phyloP scores from a whole-genome alignment of 2,888 invertebrate genomes.

The Dioctria rufipes region DNA sequence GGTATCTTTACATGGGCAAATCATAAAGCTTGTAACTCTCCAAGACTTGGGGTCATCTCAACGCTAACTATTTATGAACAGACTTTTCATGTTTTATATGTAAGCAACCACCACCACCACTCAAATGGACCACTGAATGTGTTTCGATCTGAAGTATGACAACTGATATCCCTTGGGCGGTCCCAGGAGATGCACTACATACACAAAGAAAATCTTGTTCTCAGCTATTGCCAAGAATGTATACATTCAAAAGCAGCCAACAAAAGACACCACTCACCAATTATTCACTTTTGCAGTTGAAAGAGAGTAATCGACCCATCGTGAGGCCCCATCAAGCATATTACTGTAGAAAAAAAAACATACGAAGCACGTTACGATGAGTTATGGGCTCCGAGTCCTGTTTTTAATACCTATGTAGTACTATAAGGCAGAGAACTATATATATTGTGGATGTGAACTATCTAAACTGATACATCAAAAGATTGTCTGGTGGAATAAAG shows the following conservation, averaged over 20 bases:
- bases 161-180: conserved; percentile 17
- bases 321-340: too few species aligned
- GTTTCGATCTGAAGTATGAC: background rate
- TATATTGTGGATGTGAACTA: too few species aligned
- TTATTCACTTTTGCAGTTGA: conserved; percentile 40
- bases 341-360: too few species aligned
- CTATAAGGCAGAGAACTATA: too few species aligned
- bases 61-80: background rate
- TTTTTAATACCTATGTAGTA: too few species aligned
- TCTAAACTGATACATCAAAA: background rate
- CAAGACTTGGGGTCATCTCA: conserved; percentile 13
- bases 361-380: too few species aligned
- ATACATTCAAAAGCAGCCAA: conserved; percentile 26
- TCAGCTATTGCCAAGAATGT: conserved; percentile 29
- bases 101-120: background rate
- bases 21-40: conserved; percentile 28
- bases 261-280: conserved; percentile 49
- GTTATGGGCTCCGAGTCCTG: too few species aligned
- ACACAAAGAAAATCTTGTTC: conserved; percentile 42
- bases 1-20: conserved; percentile 4
- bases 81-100: background rate
- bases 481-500: background rate
- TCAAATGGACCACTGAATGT: conserved; percentile 14
- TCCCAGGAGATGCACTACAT: background rate
- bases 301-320: conserved; percentile 31